A percentile compares a stretch with the other conserved stretches of the same genome.
Conservation (phyloP, 2,888 invertebrate species). For the Arenicola marina region DNA sequence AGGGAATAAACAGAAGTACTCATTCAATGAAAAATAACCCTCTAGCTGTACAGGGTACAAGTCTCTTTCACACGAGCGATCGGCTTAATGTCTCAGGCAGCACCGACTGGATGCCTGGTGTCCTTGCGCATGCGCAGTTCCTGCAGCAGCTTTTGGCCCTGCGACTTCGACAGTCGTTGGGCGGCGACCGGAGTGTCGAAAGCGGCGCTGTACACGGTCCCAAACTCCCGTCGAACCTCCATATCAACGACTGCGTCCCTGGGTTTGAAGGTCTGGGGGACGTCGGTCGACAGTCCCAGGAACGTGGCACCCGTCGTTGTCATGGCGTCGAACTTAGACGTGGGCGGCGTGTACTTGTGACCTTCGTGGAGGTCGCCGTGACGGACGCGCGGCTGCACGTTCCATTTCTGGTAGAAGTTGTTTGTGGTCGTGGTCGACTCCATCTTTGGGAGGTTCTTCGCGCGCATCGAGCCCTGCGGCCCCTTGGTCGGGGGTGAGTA, state of each 20-base stretch:
- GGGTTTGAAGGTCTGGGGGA: slow-evolving; percentile 42
- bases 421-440: no score
- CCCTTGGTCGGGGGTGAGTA: no score
- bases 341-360: slow-evolving; percentile 46
- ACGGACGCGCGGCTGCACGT: slow-evolving; percentile 34
- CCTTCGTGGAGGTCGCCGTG: slow-evolving; percentile 55
- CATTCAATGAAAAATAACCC: no score
- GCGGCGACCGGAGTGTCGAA: slow-evolving; percentile 5
- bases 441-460: no score
- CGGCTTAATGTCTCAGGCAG: no score
- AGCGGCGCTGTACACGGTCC: slow-evolving; percentile 31
- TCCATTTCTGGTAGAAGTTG: slow-evolving; percentile 46
- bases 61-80: no score
- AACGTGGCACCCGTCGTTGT: slow-evolving; percentile 40
- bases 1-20: no score
- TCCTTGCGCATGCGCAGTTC: slow-evolving; percentile 21
- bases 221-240: slow-evolving; percentile 44
- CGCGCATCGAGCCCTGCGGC: no score
- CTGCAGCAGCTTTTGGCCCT: slow-evolving; percentile 16
- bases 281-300: slow-evolving; percentile 40
- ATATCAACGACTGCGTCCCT: slow-evolving; percentile 36
- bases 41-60: no score
- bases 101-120: no score
- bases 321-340: slow-evolving; percentile 39
- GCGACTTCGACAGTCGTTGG: slow-evolving; percentile 13